Evolutionary conservation across 2,797 vertebrate species (phyloP).

Genomic region (Acanthurus tractus): DNA sequence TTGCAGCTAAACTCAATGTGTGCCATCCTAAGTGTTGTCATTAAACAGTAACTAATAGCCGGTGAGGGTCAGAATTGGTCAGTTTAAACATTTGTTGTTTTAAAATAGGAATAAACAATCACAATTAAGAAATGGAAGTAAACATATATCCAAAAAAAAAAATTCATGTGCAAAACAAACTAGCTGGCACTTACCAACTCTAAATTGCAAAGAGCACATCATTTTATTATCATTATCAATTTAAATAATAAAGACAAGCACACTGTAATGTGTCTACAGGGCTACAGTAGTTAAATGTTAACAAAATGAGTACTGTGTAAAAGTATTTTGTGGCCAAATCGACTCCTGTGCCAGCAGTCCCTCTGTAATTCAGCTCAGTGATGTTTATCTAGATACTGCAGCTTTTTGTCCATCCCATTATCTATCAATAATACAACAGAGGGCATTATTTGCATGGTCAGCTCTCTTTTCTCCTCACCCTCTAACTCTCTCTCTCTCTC

Average conservation of each 20-base stretch:
- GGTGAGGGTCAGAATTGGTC: not conserved
- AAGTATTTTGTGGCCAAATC: constrained; percentile 26
- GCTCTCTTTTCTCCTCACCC: constrained; percentile 38
- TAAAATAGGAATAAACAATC: not conserved
- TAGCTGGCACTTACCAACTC: no score
- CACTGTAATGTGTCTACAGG: not conserved
- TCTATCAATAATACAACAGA: constrained; percentile 64
- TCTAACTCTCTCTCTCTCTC: constrained; percentile 29
- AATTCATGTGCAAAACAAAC: no score
- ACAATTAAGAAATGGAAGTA: not conserved
- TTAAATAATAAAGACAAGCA: constrained; percentile 18
- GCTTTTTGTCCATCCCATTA: constrained; percentile 57
- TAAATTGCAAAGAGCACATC: not conserved
- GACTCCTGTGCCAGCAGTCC: constrained; percentile 30
- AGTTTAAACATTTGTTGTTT: not conserved
- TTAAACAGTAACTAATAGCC: not conserved
- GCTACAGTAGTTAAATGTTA: constrained; percentile 31
- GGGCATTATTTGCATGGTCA: constrained; percentile 62
- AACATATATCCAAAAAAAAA: no score
- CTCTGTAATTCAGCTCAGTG: constrained; percentile 48
- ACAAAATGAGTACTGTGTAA: constrained; percentile 29
- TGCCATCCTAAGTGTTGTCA: not conserved
- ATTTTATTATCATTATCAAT: constrained; percentile 15
- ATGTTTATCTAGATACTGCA: constrained; percentile 58
- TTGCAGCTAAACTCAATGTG: no score